A percentile compares a stretch with the other conserved stretches of the same genome.
phyloP scores from a whole-genome alignment of 2,888 invertebrate genomes.

The Macrosoma leucophasiata region DNA sequence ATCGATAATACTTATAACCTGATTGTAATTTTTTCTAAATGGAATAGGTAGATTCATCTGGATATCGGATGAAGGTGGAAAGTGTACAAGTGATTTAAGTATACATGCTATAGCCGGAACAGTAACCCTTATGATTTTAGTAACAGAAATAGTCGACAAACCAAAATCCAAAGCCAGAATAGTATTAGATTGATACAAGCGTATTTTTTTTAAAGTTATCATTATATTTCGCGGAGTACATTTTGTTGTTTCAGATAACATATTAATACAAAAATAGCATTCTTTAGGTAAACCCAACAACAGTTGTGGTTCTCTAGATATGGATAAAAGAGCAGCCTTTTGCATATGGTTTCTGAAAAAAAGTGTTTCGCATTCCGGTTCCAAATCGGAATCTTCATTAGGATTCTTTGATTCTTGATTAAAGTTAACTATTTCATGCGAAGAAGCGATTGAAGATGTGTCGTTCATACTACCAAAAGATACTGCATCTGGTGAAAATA shows the following conservation, averaged over 20 bases:
- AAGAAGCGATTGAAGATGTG: slow-evolving; percentile 12
- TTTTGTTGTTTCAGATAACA: slow-evolving; percentile 12
- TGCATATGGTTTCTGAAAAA: slow-evolving; percentile 17
- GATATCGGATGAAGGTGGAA: slow-evolving; percentile 8
- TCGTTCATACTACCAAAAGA: slow-evolving; percentile 11
- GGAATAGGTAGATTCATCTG: slow-evolving; percentile 16
- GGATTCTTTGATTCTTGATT: too few species aligned
- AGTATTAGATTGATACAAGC: slow-evolving; percentile 7
- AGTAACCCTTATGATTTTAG: slow-evolving; percentile 11
- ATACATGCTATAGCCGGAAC: slow-evolving; percentile 9
- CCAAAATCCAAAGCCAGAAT: slow-evolving; percentile 7
- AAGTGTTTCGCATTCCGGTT: slow-evolving; percentile 6
- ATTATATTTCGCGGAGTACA: too few species aligned
- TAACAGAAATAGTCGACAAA: slow-evolving; percentile 6
- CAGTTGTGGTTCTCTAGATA: slow-evolving; percentile 20
- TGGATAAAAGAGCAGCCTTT: slow-evolving; percentile 19
- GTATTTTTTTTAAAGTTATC: slow-evolving; percentile 19
- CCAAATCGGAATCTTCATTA: slow-evolving; percentile 8
- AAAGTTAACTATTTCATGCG: too few species aligned
- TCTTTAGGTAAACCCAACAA: slow-evolving; percentile 19
- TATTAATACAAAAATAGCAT: slow-evolving; percentile 18
- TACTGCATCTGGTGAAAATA: slow-evolving; percentile 6
- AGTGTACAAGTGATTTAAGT: slow-evolving; percentile 7
- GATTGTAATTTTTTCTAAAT: slow-evolving; percentile 15
- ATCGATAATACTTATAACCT: slow-evolving; percentile 17